Evolutionary conservation across 2,888 invertebrate species (phyloP), one percentile per base, ranked within the genome.

Genomic region (Erpobdella octoculata): DNA sequence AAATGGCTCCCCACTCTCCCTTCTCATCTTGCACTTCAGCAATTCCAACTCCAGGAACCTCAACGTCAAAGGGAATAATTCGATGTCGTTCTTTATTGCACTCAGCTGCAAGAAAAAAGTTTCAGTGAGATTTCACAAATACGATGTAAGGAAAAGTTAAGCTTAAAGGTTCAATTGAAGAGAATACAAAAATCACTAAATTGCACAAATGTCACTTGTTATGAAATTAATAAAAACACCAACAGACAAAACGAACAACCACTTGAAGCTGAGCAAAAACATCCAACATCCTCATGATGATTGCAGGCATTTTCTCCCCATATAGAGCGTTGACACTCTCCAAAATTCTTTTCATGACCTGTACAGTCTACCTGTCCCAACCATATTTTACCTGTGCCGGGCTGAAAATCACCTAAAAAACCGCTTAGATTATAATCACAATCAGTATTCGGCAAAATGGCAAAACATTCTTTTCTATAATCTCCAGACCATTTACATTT

Each of bases 1-100:
- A 76, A 18, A 76, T 71, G 28, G 62, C 58, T 0, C 67, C 58
- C 75, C 75, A 75, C 9, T n/a, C 48, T 6, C 70, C 71, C 12
- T 28, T 37, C 9, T 68, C 72, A 31, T 58, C 58, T 35, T 65
- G 36, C 38, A 76, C 65, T 72, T 75, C 75, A n/a, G 72, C 76
- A 4, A 74, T 65, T 21, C 76, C 76, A 18, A 76, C 65, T 15
- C 74, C 74, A 12, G 73, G 71, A 35, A 53, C 31, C 21, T 6
- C 28, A 0, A 53, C 18, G 28, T 75, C 70, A 12, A 67, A 58
- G 0, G 72, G 71, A 5, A 36, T 33, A 21, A 76, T 67, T 0
- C 74, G 58, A 46, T 76, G 75, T 6, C 70, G 21, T 31, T 18
- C 31, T 12, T 12, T 4, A 28, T 67, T 37, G n/a, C 67, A 67